Evolutionary conservation across 2,888 invertebrate genomes (phyloP).

Genomic region (Caenorhabditis imperialis): DNA sequence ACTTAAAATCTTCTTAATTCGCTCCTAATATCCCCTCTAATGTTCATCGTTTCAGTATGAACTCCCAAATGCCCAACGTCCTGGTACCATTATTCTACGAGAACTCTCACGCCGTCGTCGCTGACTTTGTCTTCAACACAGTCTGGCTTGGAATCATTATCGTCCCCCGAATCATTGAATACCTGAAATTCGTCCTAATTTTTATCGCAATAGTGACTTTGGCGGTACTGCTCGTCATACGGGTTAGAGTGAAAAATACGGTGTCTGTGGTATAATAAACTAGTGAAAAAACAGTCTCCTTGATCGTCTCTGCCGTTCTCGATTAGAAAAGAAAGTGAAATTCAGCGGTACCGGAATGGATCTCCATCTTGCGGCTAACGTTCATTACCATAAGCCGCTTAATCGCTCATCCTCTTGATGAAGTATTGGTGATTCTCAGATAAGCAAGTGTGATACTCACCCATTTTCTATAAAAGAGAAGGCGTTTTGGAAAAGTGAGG

Average conservation of each 20-base stretch:
- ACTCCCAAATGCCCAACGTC: slow-evolving; percentile 52
- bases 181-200: slow-evolving; percentile 29
- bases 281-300: too few relatives aligned
- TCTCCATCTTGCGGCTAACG: too few relatives aligned
- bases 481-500: too few relatives aligned
- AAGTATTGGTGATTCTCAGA: too few relatives aligned
- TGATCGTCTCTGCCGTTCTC: too few relatives aligned
- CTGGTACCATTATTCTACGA: slow-evolving; percentile 56
- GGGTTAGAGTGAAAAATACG: slow-evolving; percentile 38
- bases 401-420: too few relatives aligned
- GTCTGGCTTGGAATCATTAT: slow-evolving; percentile 61
- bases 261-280: slow-evolving; percentile 27
- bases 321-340: too few relatives aligned
- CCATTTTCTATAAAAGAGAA: too few relatives aligned
- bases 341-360: too few relatives aligned
- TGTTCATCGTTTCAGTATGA: slow-evolving; percentile 44
- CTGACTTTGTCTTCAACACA: slow-evolving; percentile 50
- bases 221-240: slow-evolving; percentile 17
- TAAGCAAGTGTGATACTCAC: too few relatives aligned
- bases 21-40: neutral
- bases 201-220: slow-evolving; percentile 27
- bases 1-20: neutral
- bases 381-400: too few relatives aligned
- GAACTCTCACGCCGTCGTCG: slow-evolving; percentile 53
- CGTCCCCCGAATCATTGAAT: slow-evolving; percentile 51